Base-by-base conservation (phyloP, 2,888 invertebrate genomes). In the Electrophaes corylata region DNA sequence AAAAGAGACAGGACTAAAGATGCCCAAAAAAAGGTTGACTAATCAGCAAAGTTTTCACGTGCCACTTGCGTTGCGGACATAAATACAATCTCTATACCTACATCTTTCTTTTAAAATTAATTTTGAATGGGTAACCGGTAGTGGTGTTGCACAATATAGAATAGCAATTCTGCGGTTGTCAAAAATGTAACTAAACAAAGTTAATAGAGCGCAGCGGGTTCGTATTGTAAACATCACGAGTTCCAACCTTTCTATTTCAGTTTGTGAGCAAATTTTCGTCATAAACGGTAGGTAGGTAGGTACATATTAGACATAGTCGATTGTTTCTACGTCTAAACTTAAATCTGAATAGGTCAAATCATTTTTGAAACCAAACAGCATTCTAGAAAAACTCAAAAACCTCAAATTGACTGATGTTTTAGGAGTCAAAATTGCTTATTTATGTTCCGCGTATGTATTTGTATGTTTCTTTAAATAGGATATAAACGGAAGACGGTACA, bases 181-280 rank as follows among this genome's bases (percentile, higher is more conserved):
- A 41, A 37, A 41, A 37, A 44, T 16, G 40, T 35, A 40, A 40
- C 29, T 29, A 26, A 14, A 6, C 39, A 10, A 18, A 33, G 41
- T 51, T 47, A 37, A 47, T 51, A 46, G 46, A 51, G 46, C 33
- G 19, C 10, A 35, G 3, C 45, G 33, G 20, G 43, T 46, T 47
- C 14, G 37, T 8, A 14, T 35, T 19, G 41, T 43, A 43, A 57
- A 52, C 47, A 51, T 41, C 45, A 37, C 37, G 47, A 57, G 46
- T 51, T 29, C 31, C 31, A 19, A 49, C 51, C 16, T 35, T 47
- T 51, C 35, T 57, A 57, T 52, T 57, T 57, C 41, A 11, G 51
- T 51, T 50, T 50, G 31, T n/a, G 12, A 54, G 43, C 37, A 29
- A 10, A 52, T 39, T 45, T 29, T 31, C 29, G 29, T 20, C 39